These are phyloP conservation scores for Pollicipes pollicipes DNA, from an alignment of 1,140 invertebrate genomes.

Conservation along the genomic window DNA sequence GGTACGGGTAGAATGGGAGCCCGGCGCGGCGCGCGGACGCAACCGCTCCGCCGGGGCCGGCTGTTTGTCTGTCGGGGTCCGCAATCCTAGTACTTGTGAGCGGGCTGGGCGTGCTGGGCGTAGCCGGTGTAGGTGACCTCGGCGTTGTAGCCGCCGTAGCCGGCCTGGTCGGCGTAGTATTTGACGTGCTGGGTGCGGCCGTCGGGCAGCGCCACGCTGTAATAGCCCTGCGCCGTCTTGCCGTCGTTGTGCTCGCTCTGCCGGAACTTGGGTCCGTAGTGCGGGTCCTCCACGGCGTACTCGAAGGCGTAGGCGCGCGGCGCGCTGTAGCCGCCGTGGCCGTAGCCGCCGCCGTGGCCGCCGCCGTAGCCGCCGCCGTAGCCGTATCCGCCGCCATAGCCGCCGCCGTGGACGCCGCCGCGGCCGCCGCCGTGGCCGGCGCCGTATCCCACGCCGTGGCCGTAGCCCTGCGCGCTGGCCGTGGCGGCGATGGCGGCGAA, in stretches of 20 bases:
- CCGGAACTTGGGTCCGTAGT: conserved; percentile 15
- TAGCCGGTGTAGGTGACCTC: conserved; percentile 14
- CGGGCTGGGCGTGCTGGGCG: too few species aligned
- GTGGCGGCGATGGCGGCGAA: background rate
- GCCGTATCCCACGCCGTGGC: too few species aligned
- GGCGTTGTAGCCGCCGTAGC: conserved; percentile 13
- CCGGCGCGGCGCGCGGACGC: too few species aligned
- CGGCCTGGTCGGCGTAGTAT: conserved; percentile 17
- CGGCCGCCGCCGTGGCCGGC: too few species aligned
- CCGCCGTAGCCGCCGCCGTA: background rate
- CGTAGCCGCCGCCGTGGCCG: conserved; percentile 23
- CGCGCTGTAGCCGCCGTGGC: conserved; percentile 20
- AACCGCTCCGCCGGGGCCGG: too few species aligned
- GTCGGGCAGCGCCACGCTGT: conserved; percentile 21
- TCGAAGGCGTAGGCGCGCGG: conserved; percentile 14
- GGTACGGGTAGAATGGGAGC: too few species aligned
- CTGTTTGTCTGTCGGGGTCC: too few species aligned
- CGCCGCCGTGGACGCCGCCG: too few species aligned
- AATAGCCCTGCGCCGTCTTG: conserved; percentile 16
- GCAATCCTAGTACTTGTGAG: too few species aligned
- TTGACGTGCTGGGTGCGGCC: conserved; percentile 19
- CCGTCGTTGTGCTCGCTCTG: conserved; percentile 17
- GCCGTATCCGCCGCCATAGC: background rate
- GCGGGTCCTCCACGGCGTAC: conserved; percentile 17
- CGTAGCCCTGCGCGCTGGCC: background rate